These are phyloP conservation scores for Coptotermes formosanus DNA, from an alignment of 1,140 invertebrate genomes.

Conservation along the genomic window DNA sequence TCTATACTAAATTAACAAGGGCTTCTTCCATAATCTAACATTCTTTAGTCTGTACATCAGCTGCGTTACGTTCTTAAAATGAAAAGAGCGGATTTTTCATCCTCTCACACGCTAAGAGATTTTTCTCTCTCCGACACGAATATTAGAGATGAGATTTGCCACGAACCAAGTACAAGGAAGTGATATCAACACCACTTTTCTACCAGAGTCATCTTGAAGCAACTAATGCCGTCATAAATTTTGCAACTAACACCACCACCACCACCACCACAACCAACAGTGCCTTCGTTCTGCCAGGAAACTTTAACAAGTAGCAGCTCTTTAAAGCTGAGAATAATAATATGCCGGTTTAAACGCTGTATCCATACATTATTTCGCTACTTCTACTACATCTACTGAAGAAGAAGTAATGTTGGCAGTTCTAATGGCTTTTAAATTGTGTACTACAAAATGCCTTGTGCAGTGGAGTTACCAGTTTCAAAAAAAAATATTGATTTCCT, in stretches of 20 bases:
- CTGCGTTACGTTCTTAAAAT: background rate
- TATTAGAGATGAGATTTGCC: background rate
- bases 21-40: background rate
- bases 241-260: background rate
- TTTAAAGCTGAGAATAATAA: background rate
- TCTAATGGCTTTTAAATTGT: background rate
- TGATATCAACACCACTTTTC: background rate
- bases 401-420: background rate
- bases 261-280: background rate
- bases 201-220: background rate
- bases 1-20: background rate
- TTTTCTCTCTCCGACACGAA: background rate
- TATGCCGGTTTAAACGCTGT: background rate
- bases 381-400: background rate
- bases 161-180: background rate
- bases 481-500: background rate
- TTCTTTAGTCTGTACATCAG: background rate
- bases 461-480: background rate
- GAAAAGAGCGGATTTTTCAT: background rate
- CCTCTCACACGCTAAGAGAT: background rate
- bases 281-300: background rate
- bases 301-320: constrained; percentile 5
- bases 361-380: background rate
- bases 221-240: constrained; percentile 1
- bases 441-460: background rate